Evolutionary conservation across 2,113 vertebrate species (phyloP), one percentile per base, ranked within the genome.

Genomic region (Microtus montanus): DNA sequence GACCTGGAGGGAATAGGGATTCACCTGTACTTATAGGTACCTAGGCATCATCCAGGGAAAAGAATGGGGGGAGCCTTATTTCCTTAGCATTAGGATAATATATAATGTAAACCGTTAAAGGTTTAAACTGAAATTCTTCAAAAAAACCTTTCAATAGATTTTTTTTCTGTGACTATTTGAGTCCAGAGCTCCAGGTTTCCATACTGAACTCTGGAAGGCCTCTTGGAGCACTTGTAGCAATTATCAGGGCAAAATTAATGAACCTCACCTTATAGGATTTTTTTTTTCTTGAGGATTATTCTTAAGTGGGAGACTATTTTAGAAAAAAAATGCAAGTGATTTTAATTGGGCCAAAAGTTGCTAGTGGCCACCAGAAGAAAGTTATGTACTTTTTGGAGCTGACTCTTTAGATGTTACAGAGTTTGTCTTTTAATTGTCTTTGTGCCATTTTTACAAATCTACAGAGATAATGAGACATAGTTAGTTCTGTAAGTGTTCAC

Each of bases 401-500:
- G 4, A 47, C 1, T 2, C 64, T 83, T 91, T 30, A 71, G 19
- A 14, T 80, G 63, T 68, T 87, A 7, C 33, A 13, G 22, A 6
- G 30, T 79, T 86, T 86, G 63, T 49, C 63, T 90, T 94, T 35
- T 26, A 52, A 92, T 80, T 94, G 15, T 61, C 44, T 64, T 86
- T 78, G n/a, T 61, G 35, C 68, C 86, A 47, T 28, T 90, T 92
- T 80, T 63, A 44, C 64, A 78, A 84, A 58, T 68, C 17, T 61
- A 10, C 19, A 47, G 58, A 24, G 33, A 70, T 75, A 84, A 77
- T 38, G 87, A 87, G 17, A 58, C 70, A 30, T 20, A 64, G 38
- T 5, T 82, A 95, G 47, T 28, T 49, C 79, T 79, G 12, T 49
- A 49, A 73, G 73, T 24, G 10, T 74, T 92, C 91, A 70, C 22